phyloP scores from a whole-genome alignment of 2,113 vertebrate species.

The Pteropus alecto region DNA sequence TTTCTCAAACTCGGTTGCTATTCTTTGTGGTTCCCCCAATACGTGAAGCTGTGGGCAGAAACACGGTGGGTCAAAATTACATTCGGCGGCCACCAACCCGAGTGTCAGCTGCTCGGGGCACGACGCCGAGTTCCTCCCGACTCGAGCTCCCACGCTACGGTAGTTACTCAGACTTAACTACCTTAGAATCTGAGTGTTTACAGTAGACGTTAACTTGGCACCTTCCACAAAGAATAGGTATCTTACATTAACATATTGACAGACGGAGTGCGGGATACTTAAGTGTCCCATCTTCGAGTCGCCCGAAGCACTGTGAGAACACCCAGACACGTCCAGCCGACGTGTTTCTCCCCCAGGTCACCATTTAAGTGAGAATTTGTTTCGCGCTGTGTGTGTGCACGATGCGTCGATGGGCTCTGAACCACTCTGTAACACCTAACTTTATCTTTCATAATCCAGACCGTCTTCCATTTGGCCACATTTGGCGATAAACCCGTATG shows the following conservation, averaged over 20 bases:
- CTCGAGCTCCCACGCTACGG: neutral
- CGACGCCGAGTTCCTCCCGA: neutral
- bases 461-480: neutral
- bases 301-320: neutral
- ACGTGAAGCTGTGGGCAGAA: neutral
- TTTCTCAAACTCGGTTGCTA: too few relatives aligned
- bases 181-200: neutral
- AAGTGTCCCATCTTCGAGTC: neutral
- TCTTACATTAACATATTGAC: neutral
- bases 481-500: neutral
- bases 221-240: neutral
- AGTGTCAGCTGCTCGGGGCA: neutral
- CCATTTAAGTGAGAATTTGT: neutral
- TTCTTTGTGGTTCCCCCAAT: neutral
- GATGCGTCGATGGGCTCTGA: neutral
- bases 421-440: neutral
- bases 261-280: neutral
- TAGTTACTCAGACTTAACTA: neutral
- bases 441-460: neutral
- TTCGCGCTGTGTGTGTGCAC: neutral
- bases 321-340: neutral
- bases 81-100: neutral
- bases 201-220: neutral
- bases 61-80: neutral
- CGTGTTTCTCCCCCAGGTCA: neutral